A percentile compares a stretch with the other conserved stretches of the same genome.
phyloP scores from a whole-genome alignment of 2,888 invertebrate genomes.

The Cylindroiulus punctatus region DNA sequence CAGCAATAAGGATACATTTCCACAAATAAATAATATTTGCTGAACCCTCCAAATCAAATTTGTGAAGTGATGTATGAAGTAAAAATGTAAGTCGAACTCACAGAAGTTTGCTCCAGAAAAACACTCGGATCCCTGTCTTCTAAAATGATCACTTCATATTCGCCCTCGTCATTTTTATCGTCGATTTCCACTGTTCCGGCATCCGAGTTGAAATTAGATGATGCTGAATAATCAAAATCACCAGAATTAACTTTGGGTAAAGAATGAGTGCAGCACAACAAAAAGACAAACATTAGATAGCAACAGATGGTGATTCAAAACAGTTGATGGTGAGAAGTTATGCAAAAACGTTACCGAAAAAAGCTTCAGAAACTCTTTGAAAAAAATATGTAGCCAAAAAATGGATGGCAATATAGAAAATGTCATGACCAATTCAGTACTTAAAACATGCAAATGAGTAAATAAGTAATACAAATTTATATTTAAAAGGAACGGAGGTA shows the following conservation, averaged over 20 bases:
- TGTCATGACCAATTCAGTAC: neutral
- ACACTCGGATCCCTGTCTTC: conserved; percentile 88
- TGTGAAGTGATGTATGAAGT: too few species aligned
- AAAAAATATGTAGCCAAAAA: neutral
- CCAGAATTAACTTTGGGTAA: neutral
- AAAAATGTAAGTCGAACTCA: neutral
- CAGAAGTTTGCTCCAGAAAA: conserved; percentile 68
- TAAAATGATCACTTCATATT: conserved; percentile 89
- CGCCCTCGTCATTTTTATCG: conserved; percentile 71
- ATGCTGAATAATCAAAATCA: neutral
- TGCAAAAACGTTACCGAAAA: neutral
- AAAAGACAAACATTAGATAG: conserved; percentile 8
- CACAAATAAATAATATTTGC: too few species aligned
- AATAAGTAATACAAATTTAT: neutral
- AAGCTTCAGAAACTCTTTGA: neutral
- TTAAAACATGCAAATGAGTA: neutral
- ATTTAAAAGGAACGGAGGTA: neutral
- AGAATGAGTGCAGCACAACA: neutral
- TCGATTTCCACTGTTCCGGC: conserved; percentile 37
- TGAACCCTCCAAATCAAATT: too few species aligned
- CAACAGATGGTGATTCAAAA: neutral
- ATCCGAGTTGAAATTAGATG: neutral
- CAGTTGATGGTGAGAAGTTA: neutral
- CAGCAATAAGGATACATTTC: too few species aligned
- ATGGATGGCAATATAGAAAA: neutral